phyloP scores from a whole-genome alignment of 2,797 vertebrate species.

The Protosalanx chinensis region DNA sequence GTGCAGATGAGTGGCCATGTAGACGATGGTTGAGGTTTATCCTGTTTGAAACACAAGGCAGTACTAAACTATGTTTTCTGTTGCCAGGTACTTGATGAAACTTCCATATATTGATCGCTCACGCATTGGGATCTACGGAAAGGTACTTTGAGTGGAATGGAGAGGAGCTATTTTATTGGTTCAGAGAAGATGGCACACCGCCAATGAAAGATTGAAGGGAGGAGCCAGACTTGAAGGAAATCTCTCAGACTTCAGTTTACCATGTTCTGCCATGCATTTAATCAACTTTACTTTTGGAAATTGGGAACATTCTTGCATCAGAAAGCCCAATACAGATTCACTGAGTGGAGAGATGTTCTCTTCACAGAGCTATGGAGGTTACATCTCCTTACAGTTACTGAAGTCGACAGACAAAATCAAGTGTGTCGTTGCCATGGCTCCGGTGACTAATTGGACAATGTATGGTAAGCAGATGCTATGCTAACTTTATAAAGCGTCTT shows the following conservation, averaged over 20 bases:
- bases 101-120: conserved; percentile 69
- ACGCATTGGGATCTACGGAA: conserved; percentile 72
- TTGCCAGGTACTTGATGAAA: conserved; percentile 64
- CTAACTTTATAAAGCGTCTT: background rate
- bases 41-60: background rate
- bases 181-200: too few relatives aligned
- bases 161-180: background rate
- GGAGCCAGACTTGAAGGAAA: too few relatives aligned
- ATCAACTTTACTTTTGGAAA: too few relatives aligned
- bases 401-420: conserved; percentile 86
- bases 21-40: background rate
- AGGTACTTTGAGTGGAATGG: conserved; percentile 54
- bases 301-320: too few relatives aligned
- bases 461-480: conserved; percentile 79
- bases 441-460: conserved; percentile 87
- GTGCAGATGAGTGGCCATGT: background rate
- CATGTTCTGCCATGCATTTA: too few relatives aligned
- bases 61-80: background rate
- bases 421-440: conserved; percentile 84
- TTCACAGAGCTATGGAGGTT: conserved; percentile 89
- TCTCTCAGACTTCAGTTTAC: too few relatives aligned
- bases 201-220: too few relatives aligned
- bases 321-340: too few relatives aligned
- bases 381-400: conserved; percentile 85
- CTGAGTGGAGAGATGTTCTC: background rate